These are phyloP conservation scores for Rhincodon typus DNA, from an alignment of 2,797 vertebrate genomes.

Conservation along the genomic window DNA sequence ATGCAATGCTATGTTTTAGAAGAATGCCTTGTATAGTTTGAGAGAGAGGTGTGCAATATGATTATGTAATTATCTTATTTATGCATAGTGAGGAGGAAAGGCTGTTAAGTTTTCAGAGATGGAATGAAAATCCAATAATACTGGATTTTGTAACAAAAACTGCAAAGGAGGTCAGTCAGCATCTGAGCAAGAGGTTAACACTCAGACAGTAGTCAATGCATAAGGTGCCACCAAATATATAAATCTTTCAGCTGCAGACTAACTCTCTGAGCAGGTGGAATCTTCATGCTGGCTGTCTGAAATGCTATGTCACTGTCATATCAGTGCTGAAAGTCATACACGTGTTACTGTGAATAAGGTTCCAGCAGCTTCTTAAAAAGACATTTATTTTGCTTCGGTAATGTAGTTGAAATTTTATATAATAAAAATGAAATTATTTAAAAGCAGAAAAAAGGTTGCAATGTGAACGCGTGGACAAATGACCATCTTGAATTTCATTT, in stretches of 20 bases:
- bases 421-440: constrained; percentile 12
- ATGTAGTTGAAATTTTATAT: constrained; percentile 22
- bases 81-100: background rate
- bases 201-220: background rate
- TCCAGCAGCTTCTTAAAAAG: constrained; percentile 3
- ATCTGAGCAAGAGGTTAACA: background rate
- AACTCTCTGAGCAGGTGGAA: background rate
- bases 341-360: background rate
- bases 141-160: background rate
- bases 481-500: constrained; percentile 1
- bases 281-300: constrained; percentile 2
- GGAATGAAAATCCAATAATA: background rate
- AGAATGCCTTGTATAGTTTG: background rate
- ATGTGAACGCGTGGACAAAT: background rate
- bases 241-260: background rate
- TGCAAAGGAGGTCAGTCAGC: background rate
- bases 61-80: background rate
- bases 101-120: background rate
- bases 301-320: background rate
- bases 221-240: background rate
- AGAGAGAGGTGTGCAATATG: background rate
- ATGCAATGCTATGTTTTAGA: constrained; percentile 30
- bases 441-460: constrained; percentile 18
- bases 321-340: background rate
- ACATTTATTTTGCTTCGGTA: constrained; percentile 14